Evolutionary conservation across 2,113 vertebrate species (phyloP).

Genomic region (Lota lota): DNA sequence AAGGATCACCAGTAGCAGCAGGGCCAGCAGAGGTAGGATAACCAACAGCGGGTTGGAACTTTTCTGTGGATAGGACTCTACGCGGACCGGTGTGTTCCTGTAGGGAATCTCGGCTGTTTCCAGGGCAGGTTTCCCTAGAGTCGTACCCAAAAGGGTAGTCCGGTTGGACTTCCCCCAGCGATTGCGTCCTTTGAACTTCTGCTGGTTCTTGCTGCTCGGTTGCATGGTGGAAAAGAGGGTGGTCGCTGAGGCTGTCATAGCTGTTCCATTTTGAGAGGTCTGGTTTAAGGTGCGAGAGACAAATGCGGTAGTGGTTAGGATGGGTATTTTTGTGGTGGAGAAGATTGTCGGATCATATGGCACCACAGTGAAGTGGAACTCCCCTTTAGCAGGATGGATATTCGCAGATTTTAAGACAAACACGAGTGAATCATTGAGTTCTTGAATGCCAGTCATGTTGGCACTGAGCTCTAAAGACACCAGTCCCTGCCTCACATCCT

Average conservation of each 20-base stretch:
- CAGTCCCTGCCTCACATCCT: conserved; percentile 73
- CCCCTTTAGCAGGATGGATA: conserved; percentile 77
- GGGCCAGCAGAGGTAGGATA: conserved; percentile 73
- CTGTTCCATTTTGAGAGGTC: conserved; percentile 35
- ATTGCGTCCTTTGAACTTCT: conserved; percentile 64
- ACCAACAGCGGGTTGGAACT: conserved; percentile 69
- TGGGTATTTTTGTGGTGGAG: conserved; percentile 56
- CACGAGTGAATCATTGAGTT: conserved; percentile 82
- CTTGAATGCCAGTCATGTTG: conserved; percentile 73
- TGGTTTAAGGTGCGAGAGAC: conserved; percentile 34
- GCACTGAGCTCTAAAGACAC: conserved; percentile 74
- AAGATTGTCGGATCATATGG: conserved; percentile 59
- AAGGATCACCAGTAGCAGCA: conserved; percentile 73
- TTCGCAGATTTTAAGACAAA: conserved; percentile 81
- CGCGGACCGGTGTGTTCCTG: conserved; percentile 55
- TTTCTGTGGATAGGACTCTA: conserved; percentile 64
- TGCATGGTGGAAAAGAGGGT: conserved; percentile 39
- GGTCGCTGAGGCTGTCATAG: conserved; percentile 33
- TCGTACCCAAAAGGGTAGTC: conserved; percentile 50
- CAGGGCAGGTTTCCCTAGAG: conserved; percentile 49
- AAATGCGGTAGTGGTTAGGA: conserved; percentile 38
- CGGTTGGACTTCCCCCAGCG: conserved; percentile 68
- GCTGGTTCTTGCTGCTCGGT: conserved; percentile 60
- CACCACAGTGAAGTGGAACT: conserved; percentile 78
- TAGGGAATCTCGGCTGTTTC: conserved; percentile 52